Conservation (phyloP, 2,113 vertebrate genomes). For the Theristicus caerulescens region DNA sequence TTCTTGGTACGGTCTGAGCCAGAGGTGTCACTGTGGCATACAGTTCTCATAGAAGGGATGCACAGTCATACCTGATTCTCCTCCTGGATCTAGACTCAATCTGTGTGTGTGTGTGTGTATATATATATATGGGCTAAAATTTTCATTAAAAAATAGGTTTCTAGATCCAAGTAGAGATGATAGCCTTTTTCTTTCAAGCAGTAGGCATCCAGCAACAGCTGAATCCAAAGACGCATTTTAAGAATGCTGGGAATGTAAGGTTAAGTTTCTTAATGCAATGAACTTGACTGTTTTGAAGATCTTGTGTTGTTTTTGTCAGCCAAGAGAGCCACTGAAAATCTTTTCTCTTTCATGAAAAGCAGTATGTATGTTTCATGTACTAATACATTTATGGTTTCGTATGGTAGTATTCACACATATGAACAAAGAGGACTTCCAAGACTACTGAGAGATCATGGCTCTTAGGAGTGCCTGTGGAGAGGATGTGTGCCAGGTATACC, state of each 20-base stretch:
- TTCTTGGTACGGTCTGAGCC: not conserved
- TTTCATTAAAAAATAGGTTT: not conserved
- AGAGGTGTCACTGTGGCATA: not conserved
- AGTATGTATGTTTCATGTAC: not conserved
- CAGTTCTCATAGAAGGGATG: not conserved
- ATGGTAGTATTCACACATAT: not conserved
- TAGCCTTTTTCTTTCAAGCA: not conserved
- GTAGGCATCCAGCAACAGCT: not conserved
- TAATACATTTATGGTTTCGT: not conserved
- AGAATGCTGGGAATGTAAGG: not conserved
- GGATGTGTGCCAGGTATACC: fast-evolving
- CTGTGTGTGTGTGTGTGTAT: not conserved
- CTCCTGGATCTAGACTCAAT: not conserved
- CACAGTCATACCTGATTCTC: not conserved
- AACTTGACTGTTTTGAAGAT: not conserved
- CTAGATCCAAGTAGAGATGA: not conserved
- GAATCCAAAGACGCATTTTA: not conserved
- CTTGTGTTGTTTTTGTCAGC: not conserved
- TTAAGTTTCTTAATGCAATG: not conserved
- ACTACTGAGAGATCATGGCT: not conserved
- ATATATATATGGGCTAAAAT: not conserved
- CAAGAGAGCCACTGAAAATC: not conserved
- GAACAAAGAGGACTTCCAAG: not conserved
- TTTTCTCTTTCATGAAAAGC: not conserved
- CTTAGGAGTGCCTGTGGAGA: not conserved